Evolutionary conservation across 2,113 vertebrate genomes (phyloP).

Genomic region (Urocitellus parryii): DNA sequence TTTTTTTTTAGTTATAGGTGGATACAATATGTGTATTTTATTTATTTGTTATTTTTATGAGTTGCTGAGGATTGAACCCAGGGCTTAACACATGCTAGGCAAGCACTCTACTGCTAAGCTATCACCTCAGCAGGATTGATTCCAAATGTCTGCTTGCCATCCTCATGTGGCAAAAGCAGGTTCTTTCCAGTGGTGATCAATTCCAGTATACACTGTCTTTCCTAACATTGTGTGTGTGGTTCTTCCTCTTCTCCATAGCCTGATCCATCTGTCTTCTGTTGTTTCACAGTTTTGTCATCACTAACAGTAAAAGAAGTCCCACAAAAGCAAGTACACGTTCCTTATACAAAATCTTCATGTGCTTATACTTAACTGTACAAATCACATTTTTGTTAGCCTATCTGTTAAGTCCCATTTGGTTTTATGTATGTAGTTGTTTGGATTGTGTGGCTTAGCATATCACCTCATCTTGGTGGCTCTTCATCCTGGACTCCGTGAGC

Average conservation of each 20-base stretch:
- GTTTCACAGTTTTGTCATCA: constrained; percentile 98
- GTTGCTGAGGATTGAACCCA: too few species aligned
- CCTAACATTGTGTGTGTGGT: constrained; percentile 95
- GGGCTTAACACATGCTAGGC: too few species aligned
- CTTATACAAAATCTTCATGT: constrained; percentile 97
- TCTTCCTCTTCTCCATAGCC: constrained; percentile 93
- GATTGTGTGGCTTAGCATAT: constrained; percentile 94
- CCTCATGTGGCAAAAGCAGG: constrained; percentile 95
- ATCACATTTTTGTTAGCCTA: constrained; percentile 92
- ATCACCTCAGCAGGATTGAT: constrained; percentile 66
- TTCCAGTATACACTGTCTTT: constrained; percentile 95
- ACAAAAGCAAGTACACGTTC: constrained; percentile 93
- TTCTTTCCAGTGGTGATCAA: constrained; percentile 96
- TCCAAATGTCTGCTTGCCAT: constrained; percentile 98
- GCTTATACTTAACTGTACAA: constrained; percentile 92
- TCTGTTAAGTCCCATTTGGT: constrained; percentile 95
- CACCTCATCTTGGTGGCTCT: constrained; percentile 88
- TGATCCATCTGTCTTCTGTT: constrained; percentile 95
- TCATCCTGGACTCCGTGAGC: fast-evolving
- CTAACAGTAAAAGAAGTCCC: constrained; percentile 94
- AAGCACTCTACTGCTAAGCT: too few species aligned
- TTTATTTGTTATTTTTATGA: too few species aligned
- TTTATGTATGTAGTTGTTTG: constrained; percentile 95
- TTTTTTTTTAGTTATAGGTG: too few species aligned
- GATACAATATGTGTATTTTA: too few species aligned